Conservation (phyloP, 1,140 invertebrate species). For the Rhynchophorus ferrugineus region DNA sequence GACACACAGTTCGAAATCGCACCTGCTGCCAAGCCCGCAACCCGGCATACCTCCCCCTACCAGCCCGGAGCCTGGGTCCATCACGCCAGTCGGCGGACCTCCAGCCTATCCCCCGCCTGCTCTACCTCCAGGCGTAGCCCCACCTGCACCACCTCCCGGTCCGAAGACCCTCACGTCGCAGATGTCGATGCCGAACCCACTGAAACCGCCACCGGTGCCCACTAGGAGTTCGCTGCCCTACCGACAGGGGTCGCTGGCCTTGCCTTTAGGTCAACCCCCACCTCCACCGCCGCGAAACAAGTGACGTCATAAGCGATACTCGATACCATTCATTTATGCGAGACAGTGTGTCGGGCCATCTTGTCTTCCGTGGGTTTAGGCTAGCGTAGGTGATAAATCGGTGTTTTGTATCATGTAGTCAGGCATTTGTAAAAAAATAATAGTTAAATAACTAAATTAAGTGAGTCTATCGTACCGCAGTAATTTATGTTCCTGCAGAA, state of each 20-base stretch:
- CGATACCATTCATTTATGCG: constrained; percentile 32
- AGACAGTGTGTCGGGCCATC: constrained; percentile 32
- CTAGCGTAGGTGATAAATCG: background rate
- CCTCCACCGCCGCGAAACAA: constrained; percentile 32
- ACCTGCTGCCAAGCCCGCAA: background rate
- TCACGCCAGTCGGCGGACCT: constrained; percentile 36
- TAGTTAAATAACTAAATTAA: too few species aligned
- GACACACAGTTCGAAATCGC: background rate
- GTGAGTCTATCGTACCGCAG: too few species aligned
- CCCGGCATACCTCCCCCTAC: constrained; percentile 9
- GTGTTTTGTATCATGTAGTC: background rate
- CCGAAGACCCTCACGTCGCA: constrained; percentile 23
- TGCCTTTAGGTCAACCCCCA: constrained; percentile 24
- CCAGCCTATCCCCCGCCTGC: constrained; percentile 38
- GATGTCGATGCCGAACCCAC: constrained; percentile 14
- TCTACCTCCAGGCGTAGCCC: constrained; percentile 35
- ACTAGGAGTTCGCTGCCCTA: constrained; percentile 27
- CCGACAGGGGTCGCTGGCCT: constrained; percentile 20
- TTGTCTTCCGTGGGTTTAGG: constrained; percentile 35
- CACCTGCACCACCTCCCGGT: constrained; percentile 35
- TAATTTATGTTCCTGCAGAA: too few species aligned
- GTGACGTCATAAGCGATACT: constrained; percentile 35
- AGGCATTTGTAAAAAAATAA: background rate
- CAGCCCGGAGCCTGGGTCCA: constrained; percentile 29
- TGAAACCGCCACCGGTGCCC: constrained; percentile 35